Evolutionary conservation across 1,140 invertebrate species (phyloP).

Genomic region (Carposina sasakii): DNA sequence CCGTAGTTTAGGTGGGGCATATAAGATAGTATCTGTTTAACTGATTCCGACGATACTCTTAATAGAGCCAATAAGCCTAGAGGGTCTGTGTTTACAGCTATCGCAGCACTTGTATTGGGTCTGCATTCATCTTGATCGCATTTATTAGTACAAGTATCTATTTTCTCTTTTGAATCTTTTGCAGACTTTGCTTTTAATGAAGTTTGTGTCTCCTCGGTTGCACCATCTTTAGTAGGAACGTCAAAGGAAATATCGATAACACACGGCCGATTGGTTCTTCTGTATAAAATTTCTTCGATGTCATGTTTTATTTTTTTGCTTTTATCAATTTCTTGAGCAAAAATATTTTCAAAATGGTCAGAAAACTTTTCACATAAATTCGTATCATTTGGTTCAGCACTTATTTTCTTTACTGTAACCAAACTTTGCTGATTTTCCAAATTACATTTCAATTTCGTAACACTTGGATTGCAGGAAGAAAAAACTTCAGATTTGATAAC

Average conservation of each 20-base stretch:
- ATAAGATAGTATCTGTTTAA: slow-evolving; percentile 39
- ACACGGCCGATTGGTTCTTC: slow-evolving; percentile 7
- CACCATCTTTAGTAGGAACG: slow-evolving; percentile 41
- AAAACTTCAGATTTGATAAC: not conserved
- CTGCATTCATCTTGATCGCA: not conserved
- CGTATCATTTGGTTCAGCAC: not conserved
- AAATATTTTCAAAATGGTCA: slow-evolving; percentile 23
- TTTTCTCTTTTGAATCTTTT: not conserved
- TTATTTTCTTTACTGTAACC: no score
- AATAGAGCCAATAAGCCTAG: slow-evolving; percentile 40
- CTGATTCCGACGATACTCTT: slow-evolving; percentile 39
- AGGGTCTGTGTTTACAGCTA: slow-evolving; percentile 55
- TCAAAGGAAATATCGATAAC: slow-evolving; percentile 33
- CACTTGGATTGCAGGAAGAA: no score
- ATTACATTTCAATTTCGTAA: no score
- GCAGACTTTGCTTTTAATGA: slow-evolving; percentile 20
- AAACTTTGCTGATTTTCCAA: no score
- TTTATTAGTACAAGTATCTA: not conserved
- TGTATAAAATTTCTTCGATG: slow-evolving; percentile 24
- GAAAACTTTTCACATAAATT: not conserved
- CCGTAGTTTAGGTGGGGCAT: slow-evolving; percentile 17
- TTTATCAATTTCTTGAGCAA: slow-evolving; percentile 28
- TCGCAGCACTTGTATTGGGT: slow-evolving; percentile 14
- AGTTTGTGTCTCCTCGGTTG: slow-evolving; percentile 43
- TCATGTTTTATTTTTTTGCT: slow-evolving; percentile 28